Percentiles rank a stretch among this genome's conserved stretches.
Conservation (phyloP, 1,140 invertebrate genomes). For the Pseudomyrmex flavicornis region DNA sequence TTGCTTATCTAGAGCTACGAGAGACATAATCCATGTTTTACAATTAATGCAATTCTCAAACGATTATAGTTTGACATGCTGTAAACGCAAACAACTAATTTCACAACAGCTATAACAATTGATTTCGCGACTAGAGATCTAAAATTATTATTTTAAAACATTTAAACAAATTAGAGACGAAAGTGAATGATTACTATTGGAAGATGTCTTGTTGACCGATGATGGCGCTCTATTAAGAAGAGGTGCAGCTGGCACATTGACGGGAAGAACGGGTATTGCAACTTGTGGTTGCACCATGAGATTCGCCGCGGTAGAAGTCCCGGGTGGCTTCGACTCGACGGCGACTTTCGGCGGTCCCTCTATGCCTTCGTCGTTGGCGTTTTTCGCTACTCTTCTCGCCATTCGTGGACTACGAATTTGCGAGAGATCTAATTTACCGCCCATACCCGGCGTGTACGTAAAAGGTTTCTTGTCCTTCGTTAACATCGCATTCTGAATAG, state of each 20-base stretch:
- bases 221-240: slow-evolving; percentile 74
- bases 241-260: slow-evolving; percentile 85
- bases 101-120: background rate
- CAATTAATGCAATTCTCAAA: background rate
- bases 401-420: slow-evolving; percentile 96
- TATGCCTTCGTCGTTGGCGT: slow-evolving; percentile 87
- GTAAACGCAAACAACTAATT: background rate
- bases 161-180: background rate
- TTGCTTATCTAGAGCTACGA: slow-evolving; percentile 57
- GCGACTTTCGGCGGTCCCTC: slow-evolving; percentile 82
- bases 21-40: background rate
- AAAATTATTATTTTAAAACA: too few relatives aligned
- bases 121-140: too few relatives aligned
- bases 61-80: background rate
- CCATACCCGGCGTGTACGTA: slow-evolving; percentile 94
- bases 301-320: slow-evolving; percentile 73
- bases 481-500: slow-evolving; percentile 97
- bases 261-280: slow-evolving; percentile 89
- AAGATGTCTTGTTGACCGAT: slow-evolving; percentile 73
- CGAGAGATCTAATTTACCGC: slow-evolving; percentile 93
- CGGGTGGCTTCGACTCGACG: slow-evolving; percentile 81
- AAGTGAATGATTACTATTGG: slow-evolving; percentile 67
- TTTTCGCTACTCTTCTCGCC: slow-evolving; percentile 91
- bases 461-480: slow-evolving; percentile 98
- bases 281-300: slow-evolving; percentile 87